Evolutionary conservation across 1,140 invertebrate genomes (phyloP).

Genomic region (Lasioglossum albipes): DNA sequence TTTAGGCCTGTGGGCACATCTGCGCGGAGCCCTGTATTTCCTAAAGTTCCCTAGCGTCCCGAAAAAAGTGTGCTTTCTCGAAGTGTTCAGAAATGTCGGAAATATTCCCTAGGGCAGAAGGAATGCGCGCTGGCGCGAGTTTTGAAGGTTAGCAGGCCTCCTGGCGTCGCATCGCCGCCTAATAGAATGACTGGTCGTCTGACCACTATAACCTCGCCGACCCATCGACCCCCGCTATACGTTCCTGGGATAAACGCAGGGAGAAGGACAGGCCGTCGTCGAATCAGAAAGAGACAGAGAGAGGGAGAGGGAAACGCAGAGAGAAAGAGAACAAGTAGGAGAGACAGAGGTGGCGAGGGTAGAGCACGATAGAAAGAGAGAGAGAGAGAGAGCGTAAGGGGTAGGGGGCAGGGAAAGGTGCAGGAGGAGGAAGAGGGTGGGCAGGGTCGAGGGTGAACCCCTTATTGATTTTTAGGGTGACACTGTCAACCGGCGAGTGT

Average conservation of each 20-base stretch:
- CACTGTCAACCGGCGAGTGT: slow-evolving; percentile 81
- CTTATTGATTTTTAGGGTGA: slow-evolving; percentile 86
- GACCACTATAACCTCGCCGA: slow-evolving; percentile 68
- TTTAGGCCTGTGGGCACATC: no score
- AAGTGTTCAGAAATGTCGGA: no score
- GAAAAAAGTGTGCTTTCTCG: no score
- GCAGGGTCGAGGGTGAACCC: slow-evolving; percentile 80
- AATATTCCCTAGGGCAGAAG: neutral
- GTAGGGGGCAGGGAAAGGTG: slow-evolving; percentile 65
- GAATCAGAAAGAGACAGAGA: slow-evolving; percentile 50
- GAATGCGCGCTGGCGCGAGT: neutral
- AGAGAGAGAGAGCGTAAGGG: slow-evolving; percentile 72
- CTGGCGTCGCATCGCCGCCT: slow-evolving; percentile 63
- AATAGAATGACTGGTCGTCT: slow-evolving; percentile 72
- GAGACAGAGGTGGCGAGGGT: slow-evolving; percentile 21
- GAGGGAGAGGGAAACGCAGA: slow-evolving; percentile 9
- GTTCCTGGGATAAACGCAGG: slow-evolving; percentile 60
- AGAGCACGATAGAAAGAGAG: slow-evolving; percentile 48
- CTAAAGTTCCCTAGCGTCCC: no score
- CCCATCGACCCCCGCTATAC: slow-evolving; percentile 56
- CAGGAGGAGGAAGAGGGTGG: slow-evolving; percentile 72
- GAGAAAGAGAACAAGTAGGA: slow-evolving; percentile 57
- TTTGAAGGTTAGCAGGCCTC: slow-evolving; percentile 47
- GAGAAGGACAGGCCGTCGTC: slow-evolving; percentile 6
- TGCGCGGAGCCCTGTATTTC: no score